Evolutionary conservation across 2,888 invertebrate species (phyloP).

Genomic region (Girardia tigrina): DNA sequence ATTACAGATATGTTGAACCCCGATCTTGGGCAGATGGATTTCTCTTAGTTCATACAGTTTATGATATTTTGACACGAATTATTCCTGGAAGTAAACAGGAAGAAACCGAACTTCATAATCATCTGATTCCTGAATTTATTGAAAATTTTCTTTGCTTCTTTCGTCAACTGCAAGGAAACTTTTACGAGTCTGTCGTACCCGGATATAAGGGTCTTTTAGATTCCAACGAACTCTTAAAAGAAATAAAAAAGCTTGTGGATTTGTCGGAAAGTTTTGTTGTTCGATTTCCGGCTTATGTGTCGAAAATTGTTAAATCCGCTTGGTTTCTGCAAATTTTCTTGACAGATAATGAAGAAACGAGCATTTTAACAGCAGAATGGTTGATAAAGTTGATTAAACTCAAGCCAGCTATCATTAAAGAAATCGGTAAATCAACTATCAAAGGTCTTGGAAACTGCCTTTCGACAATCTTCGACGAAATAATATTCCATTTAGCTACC

Average conservation of each 20-base stretch:
- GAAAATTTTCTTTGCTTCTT: slow-evolving; percentile 44
- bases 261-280: not conserved
- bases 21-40: slow-evolving; percentile 47
- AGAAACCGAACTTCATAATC: slow-evolving; percentile 40
- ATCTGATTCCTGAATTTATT: slow-evolving; percentile 42
- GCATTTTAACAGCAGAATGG: slow-evolving; percentile 35
- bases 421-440: not conserved
- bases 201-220: not conserved
- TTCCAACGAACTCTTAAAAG: not conserved
- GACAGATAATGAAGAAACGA: slow-evolving; percentile 44
- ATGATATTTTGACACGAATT: slow-evolving; percentile 24
- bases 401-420: slow-evolving; percentile 12
- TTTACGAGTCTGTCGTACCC: slow-evolving; percentile 21
- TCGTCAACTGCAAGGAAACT: slow-evolving; percentile 43
- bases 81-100: slow-evolving; percentile 39
- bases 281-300: slow-evolving; percentile 19
- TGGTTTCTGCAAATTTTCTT: slow-evolving; percentile 48
- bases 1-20: slow-evolving; percentile 42
- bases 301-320: slow-evolving; percentile 40
- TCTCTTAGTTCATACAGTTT: slow-evolving; percentile 39
- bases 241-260: not conserved
- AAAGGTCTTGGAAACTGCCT: not conserved
- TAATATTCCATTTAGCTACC: not conserved
- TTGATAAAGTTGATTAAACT: slow-evolving; percentile 25
- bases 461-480: not conserved